A percentile compares a stretch with the other conserved stretches of the same genome.
phyloP scores from a whole-genome alignment of 2,888 invertebrate species.

The Muscina levida region DNA sequence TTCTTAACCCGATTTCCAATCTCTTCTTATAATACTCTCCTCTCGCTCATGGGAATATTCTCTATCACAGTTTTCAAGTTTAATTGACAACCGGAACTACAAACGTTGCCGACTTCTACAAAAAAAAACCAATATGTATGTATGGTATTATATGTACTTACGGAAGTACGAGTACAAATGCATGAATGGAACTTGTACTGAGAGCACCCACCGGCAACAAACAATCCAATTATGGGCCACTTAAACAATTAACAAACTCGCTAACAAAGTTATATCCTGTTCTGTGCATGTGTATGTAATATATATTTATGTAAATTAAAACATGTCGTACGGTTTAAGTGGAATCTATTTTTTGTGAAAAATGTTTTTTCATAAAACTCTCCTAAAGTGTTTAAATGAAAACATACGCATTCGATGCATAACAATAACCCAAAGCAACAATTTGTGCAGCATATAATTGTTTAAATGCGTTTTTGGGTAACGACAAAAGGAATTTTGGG shows the following conservation, averaged over 20 bases:
- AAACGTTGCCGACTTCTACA: slow-evolving; percentile 13
- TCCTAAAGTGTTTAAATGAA: slow-evolving; percentile 40
- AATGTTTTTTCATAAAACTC: background rate
- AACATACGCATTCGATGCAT: slow-evolving; percentile 22
- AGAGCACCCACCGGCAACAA: slow-evolving; percentile 17
- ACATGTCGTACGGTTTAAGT: background rate
- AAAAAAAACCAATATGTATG: background rate
- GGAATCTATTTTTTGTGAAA: too few species aligned
- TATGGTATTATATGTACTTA: too few species aligned
- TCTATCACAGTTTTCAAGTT: background rate
- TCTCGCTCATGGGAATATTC: too few species aligned
- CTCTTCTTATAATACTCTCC: too few species aligned
- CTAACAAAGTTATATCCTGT: slow-evolving; percentile 18
- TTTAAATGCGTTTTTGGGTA: slow-evolving; percentile 52
- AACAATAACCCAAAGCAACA: slow-evolving; percentile 17
- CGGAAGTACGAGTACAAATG: slow-evolving; percentile 4
- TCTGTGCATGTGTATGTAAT: slow-evolving; percentile 37
- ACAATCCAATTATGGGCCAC: slow-evolving; percentile 52
- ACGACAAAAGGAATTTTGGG: background rate
- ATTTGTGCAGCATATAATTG: slow-evolving; percentile 47
- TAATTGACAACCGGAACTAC: slow-evolving; percentile 45
- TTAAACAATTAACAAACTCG: slow-evolving; percentile 54
- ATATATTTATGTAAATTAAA: slow-evolving; percentile 48
- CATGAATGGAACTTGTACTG: background rate
- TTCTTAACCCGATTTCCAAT: too few species aligned